Evolutionary conservation across 2,113 vertebrate species (phyloP).

Genomic region (Penelope pileata): DNA sequence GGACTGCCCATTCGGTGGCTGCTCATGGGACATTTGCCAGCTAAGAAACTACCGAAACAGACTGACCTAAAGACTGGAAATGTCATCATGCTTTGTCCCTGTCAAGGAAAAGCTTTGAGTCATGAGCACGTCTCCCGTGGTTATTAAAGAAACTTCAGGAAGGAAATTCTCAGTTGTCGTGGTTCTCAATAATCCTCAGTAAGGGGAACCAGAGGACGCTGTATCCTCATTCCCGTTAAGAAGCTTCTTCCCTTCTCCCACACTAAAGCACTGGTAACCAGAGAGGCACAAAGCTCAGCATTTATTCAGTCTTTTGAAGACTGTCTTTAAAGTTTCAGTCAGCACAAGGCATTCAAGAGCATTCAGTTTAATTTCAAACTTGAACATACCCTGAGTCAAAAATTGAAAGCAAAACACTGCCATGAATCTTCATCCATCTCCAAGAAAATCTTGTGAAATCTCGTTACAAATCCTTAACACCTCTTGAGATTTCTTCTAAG

Average conservation of each 20-base stretch:
- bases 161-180: background rate
- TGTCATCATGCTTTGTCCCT: background rate
- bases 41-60: background rate
- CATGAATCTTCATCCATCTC: background rate
- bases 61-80: background rate
- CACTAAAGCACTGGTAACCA: background rate
- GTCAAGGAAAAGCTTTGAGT: background rate
- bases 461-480: background rate
- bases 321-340: background rate
- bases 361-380: background rate
- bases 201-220: background rate
- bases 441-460: background rate
- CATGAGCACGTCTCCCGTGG: background rate
- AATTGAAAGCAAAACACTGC: background rate
- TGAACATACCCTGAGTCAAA: background rate
- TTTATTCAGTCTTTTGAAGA: background rate
- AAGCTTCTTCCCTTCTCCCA: background rate
- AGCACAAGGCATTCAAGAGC: too few species aligned
- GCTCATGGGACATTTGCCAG: background rate
- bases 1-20: background rate
- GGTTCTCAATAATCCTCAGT: background rate
- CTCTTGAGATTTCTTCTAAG: background rate
- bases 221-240: background rate
- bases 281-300: background rate
- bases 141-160: background rate